Conservation (phyloP, 1,140 invertebrate species). For the Metopolophium dirhodum region DNA sequence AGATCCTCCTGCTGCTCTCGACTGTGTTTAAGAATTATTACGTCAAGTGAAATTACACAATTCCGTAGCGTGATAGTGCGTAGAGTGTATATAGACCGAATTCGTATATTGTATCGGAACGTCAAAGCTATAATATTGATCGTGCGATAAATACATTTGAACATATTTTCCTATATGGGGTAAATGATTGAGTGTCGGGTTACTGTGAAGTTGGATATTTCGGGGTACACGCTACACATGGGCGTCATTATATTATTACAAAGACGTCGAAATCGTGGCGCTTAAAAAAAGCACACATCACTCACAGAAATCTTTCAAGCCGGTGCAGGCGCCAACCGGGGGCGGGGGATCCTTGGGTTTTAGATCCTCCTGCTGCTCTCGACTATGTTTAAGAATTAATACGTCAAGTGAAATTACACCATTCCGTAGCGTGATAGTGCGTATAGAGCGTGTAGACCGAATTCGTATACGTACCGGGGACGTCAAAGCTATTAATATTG, state of each 20-base stretch:
- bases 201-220: not conserved
- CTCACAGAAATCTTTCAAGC: not conserved
- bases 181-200: not conserved
- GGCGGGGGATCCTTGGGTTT: not conserved
- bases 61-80: not conserved
- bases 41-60: too few relatives aligned
- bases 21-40: too few relatives aligned
- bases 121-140: slow-evolving; percentile 17
- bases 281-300: not conserved
- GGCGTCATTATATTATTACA: too few relatives aligned
- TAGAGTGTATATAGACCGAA: not conserved
- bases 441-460: not conserved
- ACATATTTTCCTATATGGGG: not conserved
- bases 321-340: not conserved
- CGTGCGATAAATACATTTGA: not conserved
- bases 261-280: too few relatives aligned
- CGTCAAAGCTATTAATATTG: not conserved
- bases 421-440: not conserved
- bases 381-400: too few relatives aligned
- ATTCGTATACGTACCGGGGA: not conserved
- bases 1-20: too few relatives aligned
- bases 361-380: not conserved
- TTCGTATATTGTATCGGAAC: too few relatives aligned
- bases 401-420: not conserved
- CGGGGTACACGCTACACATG: too few relatives aligned